Evolutionary conservation across 2,113 vertebrate genomes (phyloP).

Genomic region (Rostratula benghalensis): DNA sequence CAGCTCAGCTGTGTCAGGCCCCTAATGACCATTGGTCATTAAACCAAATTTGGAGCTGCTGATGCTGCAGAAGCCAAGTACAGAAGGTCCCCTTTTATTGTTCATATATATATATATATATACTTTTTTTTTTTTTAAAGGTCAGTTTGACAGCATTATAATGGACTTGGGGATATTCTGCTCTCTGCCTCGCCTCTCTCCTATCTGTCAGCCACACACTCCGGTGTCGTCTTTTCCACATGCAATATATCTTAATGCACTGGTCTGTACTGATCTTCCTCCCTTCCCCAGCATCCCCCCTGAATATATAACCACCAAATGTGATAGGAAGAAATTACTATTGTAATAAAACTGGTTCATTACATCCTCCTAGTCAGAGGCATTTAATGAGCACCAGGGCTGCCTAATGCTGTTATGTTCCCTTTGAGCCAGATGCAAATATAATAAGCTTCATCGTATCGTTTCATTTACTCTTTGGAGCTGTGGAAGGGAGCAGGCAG

Average conservation of each 20-base stretch:
- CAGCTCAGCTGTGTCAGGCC: background rate
- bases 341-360: conserved; percentile 66
- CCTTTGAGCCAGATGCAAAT: conserved; percentile 58
- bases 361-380: conserved; percentile 48
- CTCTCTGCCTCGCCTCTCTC: background rate
- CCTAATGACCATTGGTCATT: background rate
- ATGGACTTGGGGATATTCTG: background rate
- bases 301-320: conserved; percentile 36
- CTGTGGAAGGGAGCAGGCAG: background rate
- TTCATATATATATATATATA: background rate
- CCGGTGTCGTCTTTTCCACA: background rate
- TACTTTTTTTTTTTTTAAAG: too few relatives aligned
- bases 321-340: conserved; percentile 55
- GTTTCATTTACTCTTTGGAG: conserved; percentile 30
- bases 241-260: background rate
- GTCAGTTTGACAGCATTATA: background rate
- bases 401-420: conserved; percentile 26
- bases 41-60: background rate
- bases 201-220: background rate
- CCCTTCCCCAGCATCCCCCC: background rate
- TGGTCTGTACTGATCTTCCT: background rate
- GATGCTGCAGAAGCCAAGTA: background rate
- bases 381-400: conserved; percentile 57
- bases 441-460: background rate
- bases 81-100: background rate